These are phyloP conservation scores for Lasiommata megera DNA, from an alignment of 2,888 invertebrate species.

Conservation along the genomic window DNA sequence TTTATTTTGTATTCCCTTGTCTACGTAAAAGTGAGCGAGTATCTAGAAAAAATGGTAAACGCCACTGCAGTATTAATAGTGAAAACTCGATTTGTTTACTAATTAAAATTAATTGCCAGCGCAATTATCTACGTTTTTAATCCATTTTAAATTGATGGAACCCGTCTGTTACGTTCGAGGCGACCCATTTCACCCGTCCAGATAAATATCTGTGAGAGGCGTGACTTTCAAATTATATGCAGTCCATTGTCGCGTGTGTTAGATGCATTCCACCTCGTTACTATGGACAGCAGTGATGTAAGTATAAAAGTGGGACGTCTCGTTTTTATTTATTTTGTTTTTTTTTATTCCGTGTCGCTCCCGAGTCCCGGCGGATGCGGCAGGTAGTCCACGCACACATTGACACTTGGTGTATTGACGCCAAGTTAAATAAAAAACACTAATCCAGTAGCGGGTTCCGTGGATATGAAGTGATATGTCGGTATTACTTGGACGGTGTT, in stretches of 20 bases:
- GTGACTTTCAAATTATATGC: constrained; percentile 35
- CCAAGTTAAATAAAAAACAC: constrained; percentile 40
- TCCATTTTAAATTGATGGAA: constrained; percentile 50
- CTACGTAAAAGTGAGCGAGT: no score
- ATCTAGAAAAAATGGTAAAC: no score
- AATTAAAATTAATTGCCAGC: constrained; percentile 59
- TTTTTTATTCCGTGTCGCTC: constrained; percentile 51
- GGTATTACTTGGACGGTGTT: constrained; percentile 12
- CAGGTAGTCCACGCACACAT: constrained; percentile 72
- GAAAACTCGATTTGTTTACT: constrained; percentile 48
- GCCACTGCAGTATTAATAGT: neutral
- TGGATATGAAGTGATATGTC: constrained; percentile 28
- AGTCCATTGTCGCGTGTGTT: constrained; percentile 41
- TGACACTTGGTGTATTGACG: constrained; percentile 48
- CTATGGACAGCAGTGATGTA: constrained; percentile 50
- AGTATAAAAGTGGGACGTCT: constrained; percentile 54
- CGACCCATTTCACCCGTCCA: constrained; percentile 37
- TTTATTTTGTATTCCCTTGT: no score
- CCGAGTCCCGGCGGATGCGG: constrained; percentile 43
- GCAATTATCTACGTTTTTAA: constrained; percentile 53
- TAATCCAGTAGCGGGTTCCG: constrained; percentile 38
- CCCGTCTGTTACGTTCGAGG: constrained; percentile 39
- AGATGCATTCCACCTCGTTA: constrained; percentile 37
- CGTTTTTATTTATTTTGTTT: constrained; percentile 43
- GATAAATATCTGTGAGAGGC: constrained; percentile 37